Conservation (phyloP, 1,140 invertebrate species). For the Nixonia krombeini region DNA sequence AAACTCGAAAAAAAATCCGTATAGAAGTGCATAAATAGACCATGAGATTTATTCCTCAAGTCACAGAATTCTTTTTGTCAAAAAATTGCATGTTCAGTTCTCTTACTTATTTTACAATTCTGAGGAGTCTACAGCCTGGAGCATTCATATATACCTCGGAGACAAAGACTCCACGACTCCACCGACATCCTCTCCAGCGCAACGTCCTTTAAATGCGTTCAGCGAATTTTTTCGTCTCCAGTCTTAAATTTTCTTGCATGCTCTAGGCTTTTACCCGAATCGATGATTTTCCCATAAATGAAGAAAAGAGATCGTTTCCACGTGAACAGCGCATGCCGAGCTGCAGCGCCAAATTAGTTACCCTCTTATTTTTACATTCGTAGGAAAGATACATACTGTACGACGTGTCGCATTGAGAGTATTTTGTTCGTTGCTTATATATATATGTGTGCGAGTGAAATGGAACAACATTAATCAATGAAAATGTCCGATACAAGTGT, state of each 20-base stretch:
- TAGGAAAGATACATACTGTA: conserved; percentile 5
- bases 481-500: conserved; percentile 20
- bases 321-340: conserved; percentile 18
- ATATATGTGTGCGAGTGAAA: conserved; percentile 16
- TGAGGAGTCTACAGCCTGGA: conserved; percentile 39
- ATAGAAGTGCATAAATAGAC: conserved; percentile 34
- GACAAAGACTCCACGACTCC: conserved; percentile 40
- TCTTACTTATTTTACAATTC: conserved; percentile 41
- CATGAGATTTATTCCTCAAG: conserved; percentile 23
- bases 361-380: conserved; percentile 1
- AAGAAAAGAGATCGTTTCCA: conserved; percentile 30
- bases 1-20: conserved; percentile 13
- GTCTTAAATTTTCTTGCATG: conserved; percentile 24
- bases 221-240: conserved; percentile 25
- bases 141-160: conserved; percentile 41
- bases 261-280: conserved; percentile 19
- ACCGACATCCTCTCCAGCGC: conserved; percentile 10
- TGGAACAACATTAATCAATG: conserved; percentile 23
- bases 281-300: conserved; percentile 32
- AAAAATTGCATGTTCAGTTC: conserved; percentile 35
- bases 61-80: conserved; percentile 14
- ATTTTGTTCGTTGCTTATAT: conserved; percentile 32
- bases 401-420: conserved; percentile 16
- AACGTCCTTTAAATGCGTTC: conserved; percentile 35
- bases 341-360: conserved; percentile 24